Conservation (phyloP, 2,888 invertebrate species). For the Meghimatium bilineatum region DNA sequence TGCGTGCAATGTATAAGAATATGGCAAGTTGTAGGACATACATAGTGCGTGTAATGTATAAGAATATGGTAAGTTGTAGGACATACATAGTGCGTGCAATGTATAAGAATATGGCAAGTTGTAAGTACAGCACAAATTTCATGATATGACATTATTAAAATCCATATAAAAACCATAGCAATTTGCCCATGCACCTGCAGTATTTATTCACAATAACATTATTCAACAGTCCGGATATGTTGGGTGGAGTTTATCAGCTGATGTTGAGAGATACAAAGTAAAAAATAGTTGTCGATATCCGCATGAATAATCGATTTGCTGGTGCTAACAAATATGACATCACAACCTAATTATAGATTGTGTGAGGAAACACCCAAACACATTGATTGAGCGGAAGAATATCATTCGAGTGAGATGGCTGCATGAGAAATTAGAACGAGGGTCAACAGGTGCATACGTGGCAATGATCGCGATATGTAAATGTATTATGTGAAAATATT, state of each 20-base stretch:
- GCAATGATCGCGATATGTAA: not conserved
- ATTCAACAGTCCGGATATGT: not conserved
- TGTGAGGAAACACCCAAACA: not conserved
- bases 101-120: too few relatives aligned
- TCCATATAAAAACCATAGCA: too few relatives aligned
- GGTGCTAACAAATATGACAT: constrained; percentile 16
- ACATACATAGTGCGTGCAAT: too few relatives aligned
- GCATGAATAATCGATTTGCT: not conserved
- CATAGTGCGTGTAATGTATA: too few relatives aligned
- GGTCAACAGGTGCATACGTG: not conserved
- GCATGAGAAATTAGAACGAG: not conserved
- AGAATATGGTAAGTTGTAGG: too few relatives aligned
- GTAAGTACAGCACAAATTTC: too few relatives aligned
- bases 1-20: too few relatives aligned
- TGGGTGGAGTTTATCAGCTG: not conserved
- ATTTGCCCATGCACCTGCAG: not conserved
- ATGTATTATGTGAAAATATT: too few relatives aligned
- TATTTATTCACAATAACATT: not conserved
- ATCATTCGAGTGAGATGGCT: not conserved
- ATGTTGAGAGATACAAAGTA: not conserved
- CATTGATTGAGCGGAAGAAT: not conserved
- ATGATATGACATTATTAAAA: too few relatives aligned
- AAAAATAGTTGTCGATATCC: not conserved
- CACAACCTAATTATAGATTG: constrained; percentile 1
- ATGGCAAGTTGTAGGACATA: too few relatives aligned